Evolutionary conservation across 2,797 vertebrate genomes (phyloP).

Genomic region (Thripadectes ignobilis): DNA sequence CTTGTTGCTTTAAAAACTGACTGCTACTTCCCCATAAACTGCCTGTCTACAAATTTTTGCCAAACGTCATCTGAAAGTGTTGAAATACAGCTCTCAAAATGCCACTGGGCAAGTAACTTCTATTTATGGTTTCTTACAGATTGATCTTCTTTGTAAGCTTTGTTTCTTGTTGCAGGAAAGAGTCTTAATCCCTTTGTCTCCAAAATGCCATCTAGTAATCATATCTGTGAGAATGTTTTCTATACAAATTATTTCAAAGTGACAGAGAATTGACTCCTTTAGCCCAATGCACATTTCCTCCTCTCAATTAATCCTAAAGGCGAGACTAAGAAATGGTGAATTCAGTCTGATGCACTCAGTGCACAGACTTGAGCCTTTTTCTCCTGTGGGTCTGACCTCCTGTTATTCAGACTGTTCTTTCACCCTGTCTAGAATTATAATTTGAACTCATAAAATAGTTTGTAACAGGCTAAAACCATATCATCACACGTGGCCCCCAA

Average conservation of each 20-base stretch:
- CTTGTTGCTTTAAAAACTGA: not conserved
- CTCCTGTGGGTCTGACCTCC: not conserved
- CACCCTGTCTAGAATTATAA: not conserved
- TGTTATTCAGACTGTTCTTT: not conserved
- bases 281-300: not conserved
- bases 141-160: not conserved
- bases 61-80: not conserved
- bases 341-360: not conserved
- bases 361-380: not conserved
- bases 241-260: not conserved
- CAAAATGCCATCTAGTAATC: not conserved
- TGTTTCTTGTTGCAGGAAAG: not conserved
- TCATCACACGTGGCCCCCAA: not conserved
- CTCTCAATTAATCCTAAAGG: not conserved
- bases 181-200: not conserved
- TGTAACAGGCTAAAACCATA: not conserved
- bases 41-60: not conserved
- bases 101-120: not conserved
- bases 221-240: not conserved
- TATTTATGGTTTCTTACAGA: not conserved
- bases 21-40: not conserved
- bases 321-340: not conserved
- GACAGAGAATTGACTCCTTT: not conserved
- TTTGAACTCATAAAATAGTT: not conserved
- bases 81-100: not conserved